Evolutionary conservation across 2,797 vertebrate species (phyloP).

Genomic region (Melanogrammus aeglefinus): DNA sequence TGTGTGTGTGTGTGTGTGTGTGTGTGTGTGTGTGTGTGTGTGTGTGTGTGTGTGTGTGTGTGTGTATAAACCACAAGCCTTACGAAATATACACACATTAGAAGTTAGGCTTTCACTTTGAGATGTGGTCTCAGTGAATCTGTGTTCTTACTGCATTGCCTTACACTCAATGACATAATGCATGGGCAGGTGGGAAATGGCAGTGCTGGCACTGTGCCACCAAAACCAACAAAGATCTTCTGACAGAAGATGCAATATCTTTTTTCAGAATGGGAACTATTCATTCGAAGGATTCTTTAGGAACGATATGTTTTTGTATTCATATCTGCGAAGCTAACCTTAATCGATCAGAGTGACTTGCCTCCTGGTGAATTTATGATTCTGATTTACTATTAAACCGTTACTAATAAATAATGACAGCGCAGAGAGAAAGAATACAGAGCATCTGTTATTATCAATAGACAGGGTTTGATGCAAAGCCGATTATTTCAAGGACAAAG

Average conservation of each 20-base stretch:
- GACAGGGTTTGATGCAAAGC: constrained; percentile 47
- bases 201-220: not conserved
- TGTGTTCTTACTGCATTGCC: not conserved
- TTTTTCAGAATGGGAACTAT: constrained; percentile 22
- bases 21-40: too few relatives aligned
- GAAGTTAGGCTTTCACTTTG: not conserved
- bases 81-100: not conserved
- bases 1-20: too few relatives aligned
- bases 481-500: constrained; percentile 53
- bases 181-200: not conserved
- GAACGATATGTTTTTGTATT: not conserved
- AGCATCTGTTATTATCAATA: constrained; percentile 62
- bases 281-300: constrained; percentile 17
- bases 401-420: constrained; percentile 31
- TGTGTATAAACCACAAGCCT: not conserved
- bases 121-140: not conserved
- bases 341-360: constrained; percentile 19
- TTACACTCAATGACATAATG: constrained; percentile 7
- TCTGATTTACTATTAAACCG: constrained; percentile 36
- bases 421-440: constrained; percentile 32
- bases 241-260: not conserved
- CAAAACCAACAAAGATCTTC: constrained; percentile 3
- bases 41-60: too few relatives aligned
- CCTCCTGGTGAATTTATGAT: constrained; percentile 23
- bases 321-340: constrained; percentile 3